Evolutionary conservation across 2,113 vertebrate species (phyloP), one percentile per base, ranked within the genome.

Genomic region (Pavo muticus): DNA sequence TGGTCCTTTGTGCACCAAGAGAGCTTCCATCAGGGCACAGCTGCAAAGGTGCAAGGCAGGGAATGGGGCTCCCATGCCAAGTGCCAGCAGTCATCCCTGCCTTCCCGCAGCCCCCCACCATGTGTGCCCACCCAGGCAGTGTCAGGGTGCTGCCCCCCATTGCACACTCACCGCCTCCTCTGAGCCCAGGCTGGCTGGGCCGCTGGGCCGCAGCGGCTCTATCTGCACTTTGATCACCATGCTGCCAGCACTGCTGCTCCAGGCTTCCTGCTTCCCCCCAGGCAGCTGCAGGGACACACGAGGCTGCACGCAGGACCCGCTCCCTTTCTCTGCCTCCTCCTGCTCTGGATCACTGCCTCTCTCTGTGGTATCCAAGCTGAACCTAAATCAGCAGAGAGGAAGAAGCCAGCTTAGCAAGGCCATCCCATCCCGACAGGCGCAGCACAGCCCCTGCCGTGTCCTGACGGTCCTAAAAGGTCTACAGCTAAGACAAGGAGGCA

Each of bases 281-380:
- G 97, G 94, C 84, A 97, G 93, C 78, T 95, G 97, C 47, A 97
- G 91, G 42, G 95, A 42, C 16, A 96, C 42, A 4, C 59, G 30
- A 77, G 97, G 94, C 80, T 97, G 79, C 0, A 57, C 75, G 56
- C 93, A 84, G 47, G 92, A 82, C 47, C 96, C 93, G 63, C 45
- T 90, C 19, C 75, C 30, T 67, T 91, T 96, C 20, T 92, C 96
- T 37, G 95, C 96, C 2, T 98, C 98, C 30, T 95, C 98, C 82
- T 93, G 94, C 72, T 98, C 98, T 50, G 96, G 96, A 9, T 98
- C 98, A 6, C 98, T 99, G 97, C 98, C 98, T 39, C 94, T 84
- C 23, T 96, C 97, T 0, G 91, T 94, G 27, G 97, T 76, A 40
- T 99, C 98, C 39, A 99, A 93, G 96, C 99, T 99, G 85, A 99